Percentiles rank a stretch among this genome's conserved stretches.
Evolutionary conservation across 1,140 invertebrate species (phyloP).

Genomic region (Leptinotarsa texana): DNA sequence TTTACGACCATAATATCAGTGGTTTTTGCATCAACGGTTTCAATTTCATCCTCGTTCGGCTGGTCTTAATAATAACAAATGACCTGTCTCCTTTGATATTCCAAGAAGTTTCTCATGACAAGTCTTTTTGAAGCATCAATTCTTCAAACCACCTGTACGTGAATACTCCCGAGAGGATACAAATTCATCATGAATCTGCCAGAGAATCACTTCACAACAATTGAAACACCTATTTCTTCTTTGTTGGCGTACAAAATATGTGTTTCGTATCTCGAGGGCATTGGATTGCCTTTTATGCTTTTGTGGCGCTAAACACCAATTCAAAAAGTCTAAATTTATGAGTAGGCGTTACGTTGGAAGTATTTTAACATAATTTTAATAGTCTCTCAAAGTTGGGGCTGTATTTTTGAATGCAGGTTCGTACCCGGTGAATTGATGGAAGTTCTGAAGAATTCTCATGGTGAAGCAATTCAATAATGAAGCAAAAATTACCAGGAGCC

Average conservation of each 20-base stretch:
- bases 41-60: background rate
- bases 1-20: background rate
- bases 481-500: too few species aligned
- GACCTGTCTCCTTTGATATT: background rate
- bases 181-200: constrained; percentile 17
- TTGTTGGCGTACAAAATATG: constrained; percentile 3
- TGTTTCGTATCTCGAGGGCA: constrained; percentile 1
- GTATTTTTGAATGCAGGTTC: background rate
- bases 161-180: constrained; percentile 5
- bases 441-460: too few species aligned
- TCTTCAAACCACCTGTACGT: background rate
- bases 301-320: constrained; percentile 23
- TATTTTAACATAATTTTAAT: constrained; percentile 34
- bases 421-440: too few species aligned
- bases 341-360: constrained; percentile 28
- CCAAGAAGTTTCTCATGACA: background rate
- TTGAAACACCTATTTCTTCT: constrained; percentile 16
- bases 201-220: constrained; percentile 15
- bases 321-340: constrained; percentile 26
- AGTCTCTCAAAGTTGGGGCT: constrained; percentile 18
- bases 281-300: constrained; percentile 23
- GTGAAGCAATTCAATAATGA: too few species aligned
- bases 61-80: background rate
- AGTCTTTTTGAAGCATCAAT: background rate
- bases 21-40: background rate